Base-by-base conservation (phyloP, 1,140 invertebrate species). In the Charaxes varanes region DNA sequence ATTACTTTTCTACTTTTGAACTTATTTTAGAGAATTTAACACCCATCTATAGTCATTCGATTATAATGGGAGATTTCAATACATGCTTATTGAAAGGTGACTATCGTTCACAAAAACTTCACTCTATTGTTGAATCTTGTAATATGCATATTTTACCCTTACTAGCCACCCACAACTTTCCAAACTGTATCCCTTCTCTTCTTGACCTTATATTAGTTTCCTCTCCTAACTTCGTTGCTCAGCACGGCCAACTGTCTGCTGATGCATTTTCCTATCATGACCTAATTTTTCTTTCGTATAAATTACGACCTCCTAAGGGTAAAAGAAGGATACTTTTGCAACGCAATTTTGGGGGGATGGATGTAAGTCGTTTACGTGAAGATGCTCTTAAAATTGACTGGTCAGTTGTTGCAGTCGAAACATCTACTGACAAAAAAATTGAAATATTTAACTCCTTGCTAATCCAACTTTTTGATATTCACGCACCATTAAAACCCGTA, bases 181-280 rank as follows among this genome's bases (percentile, higher is more conserved):
- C 32, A 8, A 14, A 8, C 11, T 38, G 35, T 7, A 10, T 19
- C 16, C 35, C 35, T 1, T 28, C 24, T 28, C 24, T 27, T 19
- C 14, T 38, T 11, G 24, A 38, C 12, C 11, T 27, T 1, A 38
- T 38, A 1, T 11, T 23, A 2, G 35, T 38, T 3, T 28, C 35
- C 6, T 38, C 35, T 8, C 24, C 6, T 26, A 24, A 27, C 7
- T 26, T 23, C 19, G 35, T 38, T 13, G 10, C 12, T 18, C 22
- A 38, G 18, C 24, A 27, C 10, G 24, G 35, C 3, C 35, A 38
- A 12, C 15, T 1, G 5, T 8, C 23, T 7, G 35, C 35, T 8
- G 34, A 36, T 13, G 34, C 23, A 12, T 38, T 38, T 7, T 38
- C 35, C 11, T 28, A 30, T 27, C 34, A 37, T 10, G 3, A 19